Evolutionary conservation across 2,113 vertebrate genomes (phyloP).

Genomic region (Sceloporus tristichus): DNA sequence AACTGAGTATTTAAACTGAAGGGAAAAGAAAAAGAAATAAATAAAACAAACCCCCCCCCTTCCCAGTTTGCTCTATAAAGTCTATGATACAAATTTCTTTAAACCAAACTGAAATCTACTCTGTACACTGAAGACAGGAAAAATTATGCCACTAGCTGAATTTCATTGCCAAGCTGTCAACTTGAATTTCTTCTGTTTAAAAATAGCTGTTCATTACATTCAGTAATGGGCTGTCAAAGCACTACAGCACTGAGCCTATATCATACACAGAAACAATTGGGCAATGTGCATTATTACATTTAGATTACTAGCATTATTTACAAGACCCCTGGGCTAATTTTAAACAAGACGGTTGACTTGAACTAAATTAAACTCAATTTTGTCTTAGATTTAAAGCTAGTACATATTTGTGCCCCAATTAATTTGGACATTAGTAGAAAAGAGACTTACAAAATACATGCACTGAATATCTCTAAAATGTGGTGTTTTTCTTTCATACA

Average conservation of each 20-base stretch:
- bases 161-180: constrained; percentile 85
- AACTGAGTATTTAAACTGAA: constrained; percentile 64
- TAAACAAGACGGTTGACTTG: constrained; percentile 88
- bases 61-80: constrained; percentile 66
- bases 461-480: constrained; percentile 22
- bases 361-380: constrained; percentile 80
- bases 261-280: constrained; percentile 88
- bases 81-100: constrained; percentile 76
- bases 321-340: constrained; percentile 85
- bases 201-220: constrained; percentile 87
- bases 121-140: constrained; percentile 79
- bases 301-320: constrained; percentile 86
- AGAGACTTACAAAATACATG: constrained; percentile 56
- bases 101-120: constrained; percentile 78
- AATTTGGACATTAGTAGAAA: constrained; percentile 51
- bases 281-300: constrained; percentile 86
- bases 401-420: constrained; percentile 51
- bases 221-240: constrained; percentile 89
- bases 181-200: constrained; percentile 85
- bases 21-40: constrained; percentile 63
- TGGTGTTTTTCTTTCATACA: constrained; percentile 57
- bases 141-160: constrained; percentile 86
- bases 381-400: constrained; percentile 74
- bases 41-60: not conserved
- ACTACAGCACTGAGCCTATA: constrained; percentile 83